Percentiles rank a stretch among this genome's conserved stretches.
phyloP scores from a whole-genome alignment of 2,113 vertebrate species.

The Jacana jacana region DNA sequence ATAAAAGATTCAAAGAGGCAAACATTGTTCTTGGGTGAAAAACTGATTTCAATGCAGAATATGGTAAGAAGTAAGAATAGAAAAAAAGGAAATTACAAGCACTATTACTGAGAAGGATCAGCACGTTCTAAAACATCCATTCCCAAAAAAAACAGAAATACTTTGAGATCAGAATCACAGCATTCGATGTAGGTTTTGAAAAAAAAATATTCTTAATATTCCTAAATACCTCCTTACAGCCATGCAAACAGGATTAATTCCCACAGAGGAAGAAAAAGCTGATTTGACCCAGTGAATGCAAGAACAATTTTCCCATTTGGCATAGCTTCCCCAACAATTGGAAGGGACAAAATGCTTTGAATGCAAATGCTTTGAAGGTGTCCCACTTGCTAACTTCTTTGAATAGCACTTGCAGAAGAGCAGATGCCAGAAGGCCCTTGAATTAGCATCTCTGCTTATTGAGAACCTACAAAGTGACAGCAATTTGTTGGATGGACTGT shows the following conservation, averaged over 20 bases:
- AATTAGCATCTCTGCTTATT: not conserved
- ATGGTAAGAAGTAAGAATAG: not conserved
- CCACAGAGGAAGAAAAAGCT: not conserved
- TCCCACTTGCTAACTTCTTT: not conserved
- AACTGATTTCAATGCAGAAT: not conserved
- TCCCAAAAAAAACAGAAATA: not conserved
- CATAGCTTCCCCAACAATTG: not conserved
- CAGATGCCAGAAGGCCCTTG: not conserved
- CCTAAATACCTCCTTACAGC: not conserved
- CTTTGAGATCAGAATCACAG: not conserved
- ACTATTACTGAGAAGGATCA: not conserved
- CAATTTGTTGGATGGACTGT: not conserved
- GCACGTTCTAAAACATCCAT: not conserved
- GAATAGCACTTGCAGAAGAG: not conserved
- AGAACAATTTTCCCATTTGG: not conserved
- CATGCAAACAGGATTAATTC: not conserved
- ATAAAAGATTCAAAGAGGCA: not conserved
- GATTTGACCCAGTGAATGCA: not conserved
- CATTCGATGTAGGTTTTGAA: rapidly evolving
- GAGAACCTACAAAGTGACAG: not conserved
- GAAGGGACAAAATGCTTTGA: not conserved
- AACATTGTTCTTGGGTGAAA: not conserved
- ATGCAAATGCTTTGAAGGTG: not conserved
- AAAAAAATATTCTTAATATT: not conserved
- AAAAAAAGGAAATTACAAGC: not conserved